phyloP scores from a whole-genome alignment of 1,140 invertebrate species.

The Centruroides vittatus region DNA sequence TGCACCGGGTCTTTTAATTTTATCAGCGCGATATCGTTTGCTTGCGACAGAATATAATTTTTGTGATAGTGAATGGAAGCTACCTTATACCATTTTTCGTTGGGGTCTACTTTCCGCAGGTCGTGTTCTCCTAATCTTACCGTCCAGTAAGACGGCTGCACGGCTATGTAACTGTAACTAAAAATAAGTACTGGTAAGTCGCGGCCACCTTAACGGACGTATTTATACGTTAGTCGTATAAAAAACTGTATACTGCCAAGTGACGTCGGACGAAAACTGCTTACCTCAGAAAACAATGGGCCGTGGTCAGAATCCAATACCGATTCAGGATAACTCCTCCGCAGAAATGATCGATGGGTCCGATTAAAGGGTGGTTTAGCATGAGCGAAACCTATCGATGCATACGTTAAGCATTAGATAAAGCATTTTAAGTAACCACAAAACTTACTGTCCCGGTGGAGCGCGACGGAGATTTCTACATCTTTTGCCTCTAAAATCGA shows the following conservation, averaged over 20 bases:
- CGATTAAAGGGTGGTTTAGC: not conserved
- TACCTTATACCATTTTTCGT: slow-evolving; percentile 1
- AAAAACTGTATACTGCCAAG: not conserved
- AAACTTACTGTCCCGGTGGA: no score
- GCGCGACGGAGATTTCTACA: no score
- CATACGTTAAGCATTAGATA: not conserved
- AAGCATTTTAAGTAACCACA: no score
- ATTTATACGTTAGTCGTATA: not conserved
- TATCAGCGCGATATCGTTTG: slow-evolving; percentile 9
- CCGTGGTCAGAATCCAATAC: slow-evolving; percentile 66
- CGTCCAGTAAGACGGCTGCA: not conserved
- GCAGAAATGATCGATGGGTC: slow-evolving; percentile 33
- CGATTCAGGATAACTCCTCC: slow-evolving; percentile 62
- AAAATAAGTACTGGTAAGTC: no score
- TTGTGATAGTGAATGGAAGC: not conserved
- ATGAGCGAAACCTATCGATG: not conserved
- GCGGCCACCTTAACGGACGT: not conserved
- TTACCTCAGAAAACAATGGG: slow-evolving; percentile 45
- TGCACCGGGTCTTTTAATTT: not conserved
- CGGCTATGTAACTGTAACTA: no score
- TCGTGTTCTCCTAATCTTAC: slow-evolving; percentile 6
- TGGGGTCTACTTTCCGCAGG: not conserved
- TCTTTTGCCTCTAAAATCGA: no score
- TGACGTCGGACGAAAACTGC: not conserved
- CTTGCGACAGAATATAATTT: slow-evolving; percentile 2